Percentiles rank a stretch among this genome's conserved stretches.
phyloP scores from a whole-genome alignment of 2,113 vertebrate genomes.

The Propithecus coquereli region DNA sequence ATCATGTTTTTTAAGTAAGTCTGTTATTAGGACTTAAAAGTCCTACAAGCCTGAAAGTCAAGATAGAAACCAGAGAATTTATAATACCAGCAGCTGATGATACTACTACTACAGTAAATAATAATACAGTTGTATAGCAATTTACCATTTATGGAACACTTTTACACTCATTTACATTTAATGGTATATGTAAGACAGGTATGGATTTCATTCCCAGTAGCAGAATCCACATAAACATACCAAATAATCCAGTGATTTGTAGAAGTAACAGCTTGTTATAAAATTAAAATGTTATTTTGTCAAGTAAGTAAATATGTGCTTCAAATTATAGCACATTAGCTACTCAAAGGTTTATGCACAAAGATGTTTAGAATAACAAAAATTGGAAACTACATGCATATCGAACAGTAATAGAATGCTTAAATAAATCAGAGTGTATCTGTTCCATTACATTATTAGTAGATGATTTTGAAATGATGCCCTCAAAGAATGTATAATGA shows the following conservation, averaged over 20 bases:
- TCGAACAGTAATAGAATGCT: conserved; percentile 19
- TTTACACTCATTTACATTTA: conserved; percentile 32
- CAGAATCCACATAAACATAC: conserved; percentile 20
- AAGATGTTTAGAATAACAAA: conserved; percentile 43
- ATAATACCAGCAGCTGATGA: background rate
- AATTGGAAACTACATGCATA: conserved; percentile 6
- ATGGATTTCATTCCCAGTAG: conserved; percentile 13
- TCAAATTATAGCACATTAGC: conserved; percentile 46
- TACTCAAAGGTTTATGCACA: conserved; percentile 44
- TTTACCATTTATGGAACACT: background rate
- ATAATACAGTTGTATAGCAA: background rate
- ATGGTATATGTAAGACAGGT: background rate
- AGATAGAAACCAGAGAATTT: background rate
- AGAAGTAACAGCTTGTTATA: conserved; percentile 53
- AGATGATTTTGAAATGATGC: conserved; percentile 8
- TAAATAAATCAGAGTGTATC: background rate
- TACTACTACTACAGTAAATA: background rate
- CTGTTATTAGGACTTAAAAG: background rate
- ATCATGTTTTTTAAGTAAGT: background rate
- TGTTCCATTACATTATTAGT: background rate
- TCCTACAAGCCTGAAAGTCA: background rate
- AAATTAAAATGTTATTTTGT: conserved; percentile 66
- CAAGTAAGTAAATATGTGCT: conserved; percentile 43
- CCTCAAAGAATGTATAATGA: conserved; percentile 18
- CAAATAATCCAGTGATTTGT: conserved; percentile 26